Base-by-base conservation (phyloP, 2,797 vertebrate species). In the Coreius guichenoti region DNA sequence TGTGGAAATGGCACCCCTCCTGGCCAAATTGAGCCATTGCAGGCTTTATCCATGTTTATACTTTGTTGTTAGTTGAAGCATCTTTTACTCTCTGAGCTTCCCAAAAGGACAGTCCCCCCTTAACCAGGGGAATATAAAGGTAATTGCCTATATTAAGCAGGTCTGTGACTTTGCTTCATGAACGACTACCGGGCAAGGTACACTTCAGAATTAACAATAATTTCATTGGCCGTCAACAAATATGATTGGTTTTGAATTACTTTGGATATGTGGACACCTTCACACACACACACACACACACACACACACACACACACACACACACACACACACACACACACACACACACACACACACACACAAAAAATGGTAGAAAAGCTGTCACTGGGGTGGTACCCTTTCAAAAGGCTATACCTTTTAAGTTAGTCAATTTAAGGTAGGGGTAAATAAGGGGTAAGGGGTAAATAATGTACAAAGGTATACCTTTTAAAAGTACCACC, bases 1-100 rank as follows among this genome's bases (percentile, higher is more conserved):
- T 49, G 14, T 88, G 87, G 88, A 93, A 93, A 91, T 86, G 90
- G 88, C 88, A 81, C 88, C 90, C 80, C 90, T 47, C 26, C 76
- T 88, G 90, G 89, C 75, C 82, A 68, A 47, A 79, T 8, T 14
- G 9, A 17, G 84, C 23, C 67, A 90, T 77, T 90, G 83, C 90
- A 89, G 26, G 65, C n/a, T 76, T 65, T 5, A 33, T 31, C 13
- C 21, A 73, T 78, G 54, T 16, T 54, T 68, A 79, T 76, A 43
- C 33, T 56, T 70, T 75, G 23, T 76, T 67, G 39, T 73, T 33
- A 31, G 36, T 23, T 47, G 4, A 73, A 19, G 19, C 36, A 54
- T 81, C 14, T 43, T 72, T 72, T 82, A 21, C 17, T 31, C 1
- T 29, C 3, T 81, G 43, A 43, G 76, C 54, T 29, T 45, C 26